Conservation (phyloP, 2,797 vertebrate genomes). For the Peromyscus aztecus region DNA sequence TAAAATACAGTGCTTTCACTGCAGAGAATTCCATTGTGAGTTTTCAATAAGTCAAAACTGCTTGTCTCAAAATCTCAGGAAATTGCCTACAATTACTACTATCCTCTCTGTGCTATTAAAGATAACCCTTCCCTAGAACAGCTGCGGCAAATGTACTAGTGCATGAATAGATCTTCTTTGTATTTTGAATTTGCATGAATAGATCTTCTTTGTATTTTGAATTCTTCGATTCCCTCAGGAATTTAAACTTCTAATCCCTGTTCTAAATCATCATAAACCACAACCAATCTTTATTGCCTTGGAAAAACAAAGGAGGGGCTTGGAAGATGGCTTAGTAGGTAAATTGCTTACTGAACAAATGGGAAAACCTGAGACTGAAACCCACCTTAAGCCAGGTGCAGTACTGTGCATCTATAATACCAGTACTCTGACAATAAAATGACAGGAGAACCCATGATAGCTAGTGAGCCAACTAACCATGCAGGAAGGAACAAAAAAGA, state of each 20-base stretch:
- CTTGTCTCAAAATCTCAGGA: constrained; percentile 35
- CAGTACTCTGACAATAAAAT: not conserved
- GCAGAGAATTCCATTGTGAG: constrained; percentile 17
- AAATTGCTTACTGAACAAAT: not conserved
- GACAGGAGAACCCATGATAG: not conserved
- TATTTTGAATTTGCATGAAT: constrained; percentile 34
- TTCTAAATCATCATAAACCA: constrained; percentile 41
- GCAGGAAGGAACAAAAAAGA: not conserved
- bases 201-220: constrained; percentile 46
- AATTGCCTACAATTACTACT: constrained; percentile 58
- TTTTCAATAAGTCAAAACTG: constrained; percentile 56
- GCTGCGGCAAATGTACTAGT: constrained; percentile 38
- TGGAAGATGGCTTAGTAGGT: not conserved
- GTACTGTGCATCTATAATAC: not conserved
- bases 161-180: not conserved
- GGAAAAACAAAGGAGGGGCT: not conserved
- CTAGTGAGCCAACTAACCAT: not conserved
- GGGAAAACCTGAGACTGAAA: not conserved
- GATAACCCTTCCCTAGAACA: not conserved
- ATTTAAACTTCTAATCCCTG: constrained; percentile 51
- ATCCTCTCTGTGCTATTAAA: constrained; percentile 25
- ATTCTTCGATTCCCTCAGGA: constrained; percentile 30
- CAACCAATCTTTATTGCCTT: constrained; percentile 52
- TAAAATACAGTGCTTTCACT: not conserved
- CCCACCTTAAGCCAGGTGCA: not conserved